These are phyloP conservation scores for Salvator merianae DNA, from an alignment of 2,113 vertebrate genomes.

Conservation along the genomic window DNA sequence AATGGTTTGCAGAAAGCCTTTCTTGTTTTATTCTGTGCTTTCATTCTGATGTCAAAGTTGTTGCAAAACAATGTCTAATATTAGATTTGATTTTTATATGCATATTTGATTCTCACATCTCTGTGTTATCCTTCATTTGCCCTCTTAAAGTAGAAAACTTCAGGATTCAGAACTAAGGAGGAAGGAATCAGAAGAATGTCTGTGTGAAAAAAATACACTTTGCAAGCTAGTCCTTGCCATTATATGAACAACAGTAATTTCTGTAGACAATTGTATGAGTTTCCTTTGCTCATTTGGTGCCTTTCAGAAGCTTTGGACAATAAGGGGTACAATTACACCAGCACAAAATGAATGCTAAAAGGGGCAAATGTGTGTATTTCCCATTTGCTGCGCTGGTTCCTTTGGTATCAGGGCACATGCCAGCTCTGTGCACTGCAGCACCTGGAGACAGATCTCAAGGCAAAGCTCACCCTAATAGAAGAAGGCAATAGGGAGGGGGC, in stretches of 20 bases:
- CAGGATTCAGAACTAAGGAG: neutral
- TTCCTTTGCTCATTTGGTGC: too few relatives aligned
- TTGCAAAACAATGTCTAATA: slow-evolving; percentile 12
- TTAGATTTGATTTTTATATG: slow-evolving; percentile 37
- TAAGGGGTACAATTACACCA: too few relatives aligned
- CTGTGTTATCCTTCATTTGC: slow-evolving; percentile 10
- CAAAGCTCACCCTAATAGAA: too few relatives aligned
- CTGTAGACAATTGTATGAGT: neutral
- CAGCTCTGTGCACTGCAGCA: too few relatives aligned
- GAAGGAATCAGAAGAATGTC: neutral
- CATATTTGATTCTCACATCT: slow-evolving; percentile 9
- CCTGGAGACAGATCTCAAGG: too few relatives aligned
- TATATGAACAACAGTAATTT: neutral
- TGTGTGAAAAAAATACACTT: neutral
- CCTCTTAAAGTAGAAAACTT: slow-evolving; percentile 21
- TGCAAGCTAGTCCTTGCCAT: neutral
- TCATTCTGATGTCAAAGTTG: slow-evolving; percentile 24
- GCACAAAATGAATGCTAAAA: too few relatives aligned
- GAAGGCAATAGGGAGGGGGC: too few relatives aligned
- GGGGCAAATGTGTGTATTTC: too few relatives aligned
- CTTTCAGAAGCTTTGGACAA: too few relatives aligned
- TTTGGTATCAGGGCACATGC: too few relatives aligned
- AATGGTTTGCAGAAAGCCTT: slow-evolving; percentile 30
- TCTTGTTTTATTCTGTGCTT: neutral
- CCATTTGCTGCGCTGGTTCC: too few relatives aligned